Percentiles rank a stretch among this genome's conserved stretches.
phyloP scores from a whole-genome alignment of 1,140 invertebrate genomes.

The Lordiphosa mommai region DNA sequence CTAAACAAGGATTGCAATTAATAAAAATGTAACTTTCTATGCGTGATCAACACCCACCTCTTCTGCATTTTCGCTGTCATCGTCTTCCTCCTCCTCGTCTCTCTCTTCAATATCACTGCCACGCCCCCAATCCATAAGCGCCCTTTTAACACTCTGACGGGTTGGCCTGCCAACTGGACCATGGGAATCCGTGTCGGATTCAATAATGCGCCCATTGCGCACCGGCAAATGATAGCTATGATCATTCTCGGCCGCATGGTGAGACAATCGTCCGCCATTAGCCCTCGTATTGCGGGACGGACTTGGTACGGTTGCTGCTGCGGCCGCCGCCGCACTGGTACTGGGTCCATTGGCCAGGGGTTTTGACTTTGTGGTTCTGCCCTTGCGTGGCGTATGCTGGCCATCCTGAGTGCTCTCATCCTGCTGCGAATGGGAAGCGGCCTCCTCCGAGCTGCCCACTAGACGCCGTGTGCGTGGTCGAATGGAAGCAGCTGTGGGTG shows the following conservation, averaged over 20 bases:
- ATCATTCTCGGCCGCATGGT: constrained; percentile 65
- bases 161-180: constrained; percentile 58
- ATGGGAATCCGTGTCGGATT: constrained; percentile 70
- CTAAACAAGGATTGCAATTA: constrained; percentile 15
- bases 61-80: constrained; percentile 69
- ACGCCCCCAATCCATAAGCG: constrained; percentile 62
- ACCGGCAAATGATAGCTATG: constrained; percentile 76
- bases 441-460: constrained; percentile 56
- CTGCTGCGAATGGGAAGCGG: constrained; percentile 44
- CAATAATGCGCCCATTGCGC: constrained; percentile 67
- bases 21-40: not conserved
- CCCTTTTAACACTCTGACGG: constrained; percentile 61
- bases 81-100: constrained; percentile 42
- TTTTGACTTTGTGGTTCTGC: constrained; percentile 30
- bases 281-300: constrained; percentile 65
- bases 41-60: constrained; percentile 34
- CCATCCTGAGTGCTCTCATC: constrained; percentile 76
- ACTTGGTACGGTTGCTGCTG: constrained; percentile 35
- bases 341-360: constrained; percentile 42
- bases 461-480: constrained; percentile 44
- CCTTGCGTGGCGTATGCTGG: constrained; percentile 48
- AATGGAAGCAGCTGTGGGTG: not conserved
- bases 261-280: constrained; percentile 38
- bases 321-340: constrained; percentile 51
- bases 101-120: constrained; percentile 68